phyloP scores from a whole-genome alignment of 2,888 invertebrate genomes.

The Abscondita cerata region DNA sequence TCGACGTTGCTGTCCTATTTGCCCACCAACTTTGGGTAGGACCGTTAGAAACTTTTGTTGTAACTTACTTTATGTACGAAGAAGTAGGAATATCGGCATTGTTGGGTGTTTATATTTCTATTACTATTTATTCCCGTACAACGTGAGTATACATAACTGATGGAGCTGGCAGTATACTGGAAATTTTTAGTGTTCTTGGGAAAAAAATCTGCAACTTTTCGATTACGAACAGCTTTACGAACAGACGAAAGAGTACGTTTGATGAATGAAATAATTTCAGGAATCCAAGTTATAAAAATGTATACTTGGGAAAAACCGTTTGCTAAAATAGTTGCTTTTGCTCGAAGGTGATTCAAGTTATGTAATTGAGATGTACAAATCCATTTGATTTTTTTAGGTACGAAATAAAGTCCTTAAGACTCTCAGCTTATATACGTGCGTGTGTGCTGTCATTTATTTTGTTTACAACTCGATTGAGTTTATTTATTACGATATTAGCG shows the following conservation, averaged over 20 bases:
- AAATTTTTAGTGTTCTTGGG: conserved; percentile 63
- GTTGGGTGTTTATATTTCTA: conserved; percentile 63
- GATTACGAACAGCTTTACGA: conserved; percentile 76
- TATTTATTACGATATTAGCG: conserved; percentile 71
- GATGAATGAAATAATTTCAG: conserved; percentile 5
- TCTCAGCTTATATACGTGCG: conserved; percentile 63
- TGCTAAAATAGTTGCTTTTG: conserved; percentile 72
- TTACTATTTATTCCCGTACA: conserved; percentile 59
- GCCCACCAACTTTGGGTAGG: conserved; percentile 84
- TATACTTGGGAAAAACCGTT: conserved; percentile 95
- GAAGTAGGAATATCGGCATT: conserved; percentile 62
- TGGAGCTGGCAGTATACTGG: too few relatives aligned
- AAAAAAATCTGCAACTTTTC: conserved; percentile 75
- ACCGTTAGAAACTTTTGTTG: conserved; percentile 76
- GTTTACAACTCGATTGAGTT: conserved; percentile 72
- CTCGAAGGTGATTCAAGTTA: conserved; percentile 67
- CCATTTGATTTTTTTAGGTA: too few relatives aligned
- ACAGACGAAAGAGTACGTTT: conserved; percentile 69
- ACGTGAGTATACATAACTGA: conserved; percentile 48
- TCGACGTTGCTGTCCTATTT: conserved; percentile 81
- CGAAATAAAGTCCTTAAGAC: conserved; percentile 58
- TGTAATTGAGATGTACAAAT: too few relatives aligned
- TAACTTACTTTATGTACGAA: conserved; percentile 72
- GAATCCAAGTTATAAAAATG: conserved; percentile 62
- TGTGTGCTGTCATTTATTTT: conserved; percentile 68